Evolutionary conservation across 2,888 invertebrate species (phyloP).

Genomic region (Euphydryas editha): DNA sequence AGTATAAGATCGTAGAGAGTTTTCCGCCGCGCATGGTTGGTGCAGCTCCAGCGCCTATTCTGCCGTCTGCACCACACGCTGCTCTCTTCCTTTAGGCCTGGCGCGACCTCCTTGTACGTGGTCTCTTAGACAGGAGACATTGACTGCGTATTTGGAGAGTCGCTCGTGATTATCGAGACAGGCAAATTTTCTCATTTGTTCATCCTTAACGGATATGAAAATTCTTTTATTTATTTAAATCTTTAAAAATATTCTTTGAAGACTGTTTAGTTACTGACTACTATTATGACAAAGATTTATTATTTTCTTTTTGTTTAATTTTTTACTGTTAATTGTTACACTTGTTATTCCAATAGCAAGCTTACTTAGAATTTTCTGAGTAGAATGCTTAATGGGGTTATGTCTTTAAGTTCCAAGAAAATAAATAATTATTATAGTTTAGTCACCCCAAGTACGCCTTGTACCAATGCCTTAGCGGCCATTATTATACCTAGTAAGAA

Average conservation of each 20-base stretch:
- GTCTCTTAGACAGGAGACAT: constrained; percentile 69
- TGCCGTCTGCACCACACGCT: constrained; percentile 68
- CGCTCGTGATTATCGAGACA: constrained; percentile 48
- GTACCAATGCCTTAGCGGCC: constrained; percentile 67
- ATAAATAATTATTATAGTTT: constrained; percentile 29
- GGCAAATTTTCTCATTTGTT: constrained; percentile 9
- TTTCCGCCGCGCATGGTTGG: constrained; percentile 52
- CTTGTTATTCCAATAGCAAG: constrained; percentile 32
- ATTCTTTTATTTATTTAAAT: constrained; percentile 15
- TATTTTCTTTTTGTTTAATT: constrained; percentile 16
- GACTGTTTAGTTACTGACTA: constrained; percentile 36
- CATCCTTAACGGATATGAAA: neutral
- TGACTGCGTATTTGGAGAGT: constrained; percentile 71
- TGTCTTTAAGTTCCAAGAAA: constrained; percentile 22
- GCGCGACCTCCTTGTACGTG: constrained; percentile 82
- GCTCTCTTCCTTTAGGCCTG: constrained; percentile 79
- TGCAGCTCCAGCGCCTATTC: constrained; percentile 55
- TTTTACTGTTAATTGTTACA: constrained; percentile 17
- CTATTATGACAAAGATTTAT: constrained; percentile 27
- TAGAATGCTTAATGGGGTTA: constrained; percentile 37
- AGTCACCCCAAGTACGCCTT: constrained; percentile 48
- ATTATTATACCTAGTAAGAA: constrained; percentile 48
- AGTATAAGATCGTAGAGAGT: constrained; percentile 77
- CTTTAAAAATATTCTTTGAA: constrained; percentile 25
- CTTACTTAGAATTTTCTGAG: constrained; percentile 32